Percentiles rank a stretch among this genome's conserved stretches.
phyloP scores from a whole-genome alignment of 2,113 vertebrate species.

The Gracilinanus agilis region DNA sequence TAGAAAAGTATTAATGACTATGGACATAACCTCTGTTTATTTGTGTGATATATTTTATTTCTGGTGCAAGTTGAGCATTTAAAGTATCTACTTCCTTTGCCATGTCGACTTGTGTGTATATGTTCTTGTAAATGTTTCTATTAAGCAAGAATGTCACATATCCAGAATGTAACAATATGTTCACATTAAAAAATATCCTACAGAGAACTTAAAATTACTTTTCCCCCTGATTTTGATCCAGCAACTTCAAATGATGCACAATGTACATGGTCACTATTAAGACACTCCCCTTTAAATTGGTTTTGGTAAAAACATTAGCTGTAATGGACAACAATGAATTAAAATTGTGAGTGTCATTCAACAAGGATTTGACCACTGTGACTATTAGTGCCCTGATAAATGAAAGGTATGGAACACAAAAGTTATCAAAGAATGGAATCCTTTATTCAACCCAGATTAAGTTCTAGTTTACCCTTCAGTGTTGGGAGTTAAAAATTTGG shows the following conservation, averaged over 20 bases:
- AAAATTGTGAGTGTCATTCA: neutral
- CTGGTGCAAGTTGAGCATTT: slow-evolving; percentile 81
- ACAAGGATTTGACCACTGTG: slow-evolving; percentile 12
- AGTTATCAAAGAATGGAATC: slow-evolving; percentile 6
- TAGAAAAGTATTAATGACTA: slow-evolving; percentile 89
- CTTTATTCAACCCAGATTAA: neutral
- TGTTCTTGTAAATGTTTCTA: slow-evolving; percentile 87
- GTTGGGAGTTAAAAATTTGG: neutral
- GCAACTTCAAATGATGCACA: neutral
- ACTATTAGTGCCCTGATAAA: slow-evolving; percentile 26
- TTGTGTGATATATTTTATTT: slow-evolving; percentile 88
- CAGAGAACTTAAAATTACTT: neutral
- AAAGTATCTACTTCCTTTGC: slow-evolving; percentile 81
- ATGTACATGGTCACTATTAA: neutral
- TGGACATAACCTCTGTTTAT: slow-evolving; percentile 87
- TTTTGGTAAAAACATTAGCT: slow-evolving; percentile 29
- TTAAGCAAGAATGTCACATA: slow-evolving; percentile 84
- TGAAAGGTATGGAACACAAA: neutral
- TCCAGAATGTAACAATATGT: slow-evolving; percentile 84
- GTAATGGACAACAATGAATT: neutral
- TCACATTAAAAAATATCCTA: slow-evolving; percentile 87
- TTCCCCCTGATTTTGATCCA: slow-evolving; percentile 62
- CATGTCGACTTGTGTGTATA: slow-evolving; percentile 84
- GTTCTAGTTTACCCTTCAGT: neutral
- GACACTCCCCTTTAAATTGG: neutral